Base-by-base conservation (phyloP, 2,113 vertebrate genomes). In the Nettapus auritus region DNA sequence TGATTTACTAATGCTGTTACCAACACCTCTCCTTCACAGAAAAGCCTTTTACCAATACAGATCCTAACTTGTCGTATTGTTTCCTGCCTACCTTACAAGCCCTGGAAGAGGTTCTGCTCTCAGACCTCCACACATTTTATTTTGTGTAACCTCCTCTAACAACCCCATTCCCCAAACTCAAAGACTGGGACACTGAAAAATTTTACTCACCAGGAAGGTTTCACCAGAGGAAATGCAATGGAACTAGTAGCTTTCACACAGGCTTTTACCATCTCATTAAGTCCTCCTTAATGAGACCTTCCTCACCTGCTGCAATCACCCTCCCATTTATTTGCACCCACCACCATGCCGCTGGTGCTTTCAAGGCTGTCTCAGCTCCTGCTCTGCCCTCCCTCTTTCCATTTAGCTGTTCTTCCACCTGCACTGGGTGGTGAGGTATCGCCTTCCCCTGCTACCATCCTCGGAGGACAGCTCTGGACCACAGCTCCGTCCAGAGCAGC, bases 121-220 rank as follows among this genome's bases (percentile, higher is more conserved):
- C n/a, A 80, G 21, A 75, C 4, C 10, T 42, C 34, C 2, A 0
- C 2, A 1, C 2, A 1, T 13, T 71, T 3, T 25, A 44, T 88
- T 75, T 64, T 50, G 6, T 34, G 52, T 75, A 34, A 60, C 42
- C 22, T 63, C 19, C 28, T 36, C 55, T 59, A 76, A 64, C 19
- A 48, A 82, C 3, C 16, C 57, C 9, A 20, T 88, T 79, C 31
- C 53, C 56, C 56, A 78, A 36, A 59, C 28, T 70, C 42, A 75
- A 75, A 84, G 29, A 86, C 12, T 3, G 2, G 9, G 62, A 87
- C 74, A 63, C 77, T 76, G 66, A 78, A 90, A 95, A 84, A 17
- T 57, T 31, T 36, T 95, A 96, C 96, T 96, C 86, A 96, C 96
- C 92, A 66, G 53, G 8, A 10, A 44, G 84, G 62, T 44, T 57